phyloP scores from a whole-genome alignment of 1,140 invertebrate genomes.

The Choristoneura fumiferana region DNA sequence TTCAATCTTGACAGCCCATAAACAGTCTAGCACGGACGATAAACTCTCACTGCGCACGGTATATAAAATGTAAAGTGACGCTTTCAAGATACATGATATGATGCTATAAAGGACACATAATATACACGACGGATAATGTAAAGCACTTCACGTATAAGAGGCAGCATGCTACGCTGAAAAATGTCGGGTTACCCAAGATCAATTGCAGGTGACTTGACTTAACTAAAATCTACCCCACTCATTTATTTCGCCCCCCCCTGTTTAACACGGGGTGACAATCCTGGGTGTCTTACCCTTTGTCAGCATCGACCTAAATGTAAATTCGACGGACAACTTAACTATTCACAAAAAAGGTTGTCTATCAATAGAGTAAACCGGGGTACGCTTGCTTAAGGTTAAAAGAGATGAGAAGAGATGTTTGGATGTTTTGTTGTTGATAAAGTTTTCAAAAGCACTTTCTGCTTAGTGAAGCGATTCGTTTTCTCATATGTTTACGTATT shows the following conservation, averaged over 20 bases:
- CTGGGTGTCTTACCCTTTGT: conserved; percentile 6
- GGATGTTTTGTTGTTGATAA: too few species aligned
- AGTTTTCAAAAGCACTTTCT: too few species aligned
- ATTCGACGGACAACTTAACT: conserved; percentile 13
- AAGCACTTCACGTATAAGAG: background rate
- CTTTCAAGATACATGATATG: background rate
- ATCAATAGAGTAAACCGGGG: background rate
- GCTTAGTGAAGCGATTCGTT: too few species aligned
- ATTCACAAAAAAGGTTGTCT: conserved; percentile 18
- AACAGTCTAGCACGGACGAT: background rate
- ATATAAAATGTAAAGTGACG: too few species aligned
- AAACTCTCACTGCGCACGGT: conserved; percentile 7
- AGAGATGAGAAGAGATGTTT: too few species aligned
- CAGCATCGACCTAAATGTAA: conserved; percentile 19
- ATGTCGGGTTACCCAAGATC: conserved; percentile 14
- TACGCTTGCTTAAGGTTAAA: background rate
- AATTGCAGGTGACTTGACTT: conserved; percentile 8
- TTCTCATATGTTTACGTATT: too few species aligned
- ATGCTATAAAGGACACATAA: background rate
- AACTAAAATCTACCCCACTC: conserved; percentile 9
- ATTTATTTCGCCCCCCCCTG: conserved; percentile 3
- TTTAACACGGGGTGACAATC: conserved; percentile 4
- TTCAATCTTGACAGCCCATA: conserved; percentile 8
- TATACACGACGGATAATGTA: background rate
- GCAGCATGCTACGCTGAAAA: background rate